Evolutionary conservation across 2,113 vertebrate genomes (phyloP).

Genomic region (Cathartes aura): DNA sequence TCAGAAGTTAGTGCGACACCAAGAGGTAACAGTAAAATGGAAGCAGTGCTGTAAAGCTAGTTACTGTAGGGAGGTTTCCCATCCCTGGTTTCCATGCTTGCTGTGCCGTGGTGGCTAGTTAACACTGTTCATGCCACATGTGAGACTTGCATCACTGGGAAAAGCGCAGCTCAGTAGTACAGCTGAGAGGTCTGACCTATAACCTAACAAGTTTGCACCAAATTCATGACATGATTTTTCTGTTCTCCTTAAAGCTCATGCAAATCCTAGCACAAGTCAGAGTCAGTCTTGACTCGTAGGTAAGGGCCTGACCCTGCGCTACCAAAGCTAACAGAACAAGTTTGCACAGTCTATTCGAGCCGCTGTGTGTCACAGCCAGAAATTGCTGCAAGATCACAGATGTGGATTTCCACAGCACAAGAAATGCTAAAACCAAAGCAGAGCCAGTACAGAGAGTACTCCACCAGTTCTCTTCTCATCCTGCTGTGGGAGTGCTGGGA

Average conservation of each 20-base stretch:
- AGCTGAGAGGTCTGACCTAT: neutral
- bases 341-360: neutral
- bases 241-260: neutral
- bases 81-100: neutral
- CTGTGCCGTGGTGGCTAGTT: neutral
- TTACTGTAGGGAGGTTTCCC: neutral
- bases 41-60: neutral
- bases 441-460: neutral
- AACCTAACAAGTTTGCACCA: neutral
- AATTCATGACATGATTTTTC: neutral
- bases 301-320: neutral
- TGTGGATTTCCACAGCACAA: neutral
- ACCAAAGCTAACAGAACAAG: neutral
- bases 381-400: neutral
- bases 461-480: neutral
- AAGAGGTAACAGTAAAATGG: neutral
- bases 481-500: neutral
- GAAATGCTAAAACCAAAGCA: neutral
- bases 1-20: neutral
- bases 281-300: neutral
- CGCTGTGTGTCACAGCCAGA: neutral
- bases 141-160: neutral
- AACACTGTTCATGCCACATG: neutral
- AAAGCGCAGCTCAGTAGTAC: neutral
- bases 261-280: neutral